phyloP scores from a whole-genome alignment of 2,113 vertebrate species.

The Ctenodactylus gundi region DNA sequence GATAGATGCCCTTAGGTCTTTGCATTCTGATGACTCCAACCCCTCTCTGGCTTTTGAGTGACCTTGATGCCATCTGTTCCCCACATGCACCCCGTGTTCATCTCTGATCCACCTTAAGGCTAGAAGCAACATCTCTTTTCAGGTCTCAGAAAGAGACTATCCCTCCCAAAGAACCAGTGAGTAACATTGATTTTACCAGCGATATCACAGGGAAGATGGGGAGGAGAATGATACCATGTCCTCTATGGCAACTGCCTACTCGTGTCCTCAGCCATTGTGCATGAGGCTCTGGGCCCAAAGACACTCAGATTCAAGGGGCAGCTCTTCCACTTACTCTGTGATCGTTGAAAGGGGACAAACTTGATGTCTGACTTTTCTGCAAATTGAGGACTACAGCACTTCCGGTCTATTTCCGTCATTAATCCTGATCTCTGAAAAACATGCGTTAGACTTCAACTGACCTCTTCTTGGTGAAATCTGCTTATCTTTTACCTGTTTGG shows the following conservation, averaged over 20 bases:
- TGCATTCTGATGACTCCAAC: rapidly evolving
- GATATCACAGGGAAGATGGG: not conserved
- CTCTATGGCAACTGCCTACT: not conserved
- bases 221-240: not conserved
- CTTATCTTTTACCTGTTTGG: not conserved
- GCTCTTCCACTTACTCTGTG: not conserved
- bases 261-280: not conserved
- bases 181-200: not conserved
- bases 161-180: not conserved
- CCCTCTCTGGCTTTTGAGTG: not conserved
- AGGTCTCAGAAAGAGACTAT: not conserved
- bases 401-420: not conserved
- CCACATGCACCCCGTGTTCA: not conserved
- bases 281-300: not conserved
- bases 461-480: not conserved
- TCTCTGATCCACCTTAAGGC: not conserved
- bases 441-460: not conserved
- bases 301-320: not conserved
- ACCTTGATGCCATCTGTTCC: not conserved
- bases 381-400: not conserved
- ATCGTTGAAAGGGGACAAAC: not conserved
- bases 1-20: not conserved
- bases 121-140: not conserved
- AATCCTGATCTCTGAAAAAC: not conserved
- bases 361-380: not conserved